Conservation (phyloP, 1,140 invertebrate genomes). For the Batillaria attramentaria region DNA sequence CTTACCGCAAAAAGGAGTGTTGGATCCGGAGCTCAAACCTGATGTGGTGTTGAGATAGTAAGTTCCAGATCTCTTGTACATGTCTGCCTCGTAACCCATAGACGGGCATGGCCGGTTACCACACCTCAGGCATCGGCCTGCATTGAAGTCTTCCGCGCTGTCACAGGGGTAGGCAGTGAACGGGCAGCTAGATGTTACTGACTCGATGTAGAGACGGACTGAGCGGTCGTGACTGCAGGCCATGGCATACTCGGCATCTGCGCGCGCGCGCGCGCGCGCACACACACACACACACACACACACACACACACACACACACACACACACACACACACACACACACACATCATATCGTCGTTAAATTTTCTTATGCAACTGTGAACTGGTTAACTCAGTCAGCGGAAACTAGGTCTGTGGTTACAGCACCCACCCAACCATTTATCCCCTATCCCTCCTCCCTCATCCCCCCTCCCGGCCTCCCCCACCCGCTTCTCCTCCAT, state of each 20-base stretch:
- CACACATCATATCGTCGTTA: too few species aligned
- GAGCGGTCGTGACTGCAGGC: constrained; percentile 90
- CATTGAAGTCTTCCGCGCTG: constrained; percentile 78
- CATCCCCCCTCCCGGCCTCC: too few species aligned
- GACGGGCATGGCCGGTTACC: constrained; percentile 83
- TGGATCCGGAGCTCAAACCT: too few species aligned
- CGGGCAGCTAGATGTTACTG: constrained; percentile 81
- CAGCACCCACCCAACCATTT: too few species aligned
- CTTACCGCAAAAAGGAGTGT: constrained; percentile 56
- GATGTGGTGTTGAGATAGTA: constrained; percentile 61
- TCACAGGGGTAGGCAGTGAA: constrained; percentile 80
- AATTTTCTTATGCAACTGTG: neutral
- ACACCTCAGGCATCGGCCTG: constrained; percentile 82
- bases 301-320: too few species aligned
- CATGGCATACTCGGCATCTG: constrained; percentile 70
- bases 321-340: too few species aligned
- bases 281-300: neutral
- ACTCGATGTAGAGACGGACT: constrained; percentile 92
- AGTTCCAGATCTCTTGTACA: constrained; percentile 50
- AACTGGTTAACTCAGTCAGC: too few species aligned
- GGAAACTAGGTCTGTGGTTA: too few species aligned
- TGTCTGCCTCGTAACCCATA: constrained; percentile 86
- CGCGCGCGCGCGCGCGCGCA: neutral
- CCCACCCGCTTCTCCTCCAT: too few species aligned
- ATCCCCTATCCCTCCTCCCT: too few species aligned